A percentile compares a stretch with the other conserved stretches of the same genome.
Evolutionary conservation across 2,113 vertebrate species (phyloP).

Genomic region (Rostratula benghalensis): DNA sequence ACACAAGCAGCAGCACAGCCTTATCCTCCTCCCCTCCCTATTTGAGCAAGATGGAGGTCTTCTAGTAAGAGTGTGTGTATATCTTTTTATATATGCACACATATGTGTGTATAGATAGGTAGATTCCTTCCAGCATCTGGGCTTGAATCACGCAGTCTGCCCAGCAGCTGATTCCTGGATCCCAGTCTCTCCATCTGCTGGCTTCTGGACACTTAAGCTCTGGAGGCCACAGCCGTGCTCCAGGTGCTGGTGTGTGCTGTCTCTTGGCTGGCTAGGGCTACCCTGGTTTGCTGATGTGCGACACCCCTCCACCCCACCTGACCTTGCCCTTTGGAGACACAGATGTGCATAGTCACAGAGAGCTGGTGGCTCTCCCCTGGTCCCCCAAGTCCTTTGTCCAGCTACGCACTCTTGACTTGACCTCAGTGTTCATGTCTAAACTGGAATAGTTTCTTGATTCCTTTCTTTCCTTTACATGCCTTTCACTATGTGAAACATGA

Average conservation of each 20-base stretch:
- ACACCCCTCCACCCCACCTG: fast-evolving
- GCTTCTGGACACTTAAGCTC: background rate
- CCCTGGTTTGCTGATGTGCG: background rate
- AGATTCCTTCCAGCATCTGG: background rate
- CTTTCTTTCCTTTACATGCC: background rate
- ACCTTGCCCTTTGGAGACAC: background rate
- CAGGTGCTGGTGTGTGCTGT: background rate
- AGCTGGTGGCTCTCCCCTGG: background rate
- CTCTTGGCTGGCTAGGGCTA: background rate
- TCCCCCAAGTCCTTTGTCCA: background rate
- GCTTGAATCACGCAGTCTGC: background rate
- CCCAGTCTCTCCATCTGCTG: background rate
- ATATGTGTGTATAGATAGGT: too few species aligned
- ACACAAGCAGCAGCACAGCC: background rate
- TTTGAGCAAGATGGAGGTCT: background rate
- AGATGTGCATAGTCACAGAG: background rate
- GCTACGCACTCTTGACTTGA: background rate
- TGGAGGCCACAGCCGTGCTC: background rate
- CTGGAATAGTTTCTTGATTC: background rate
- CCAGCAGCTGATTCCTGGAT: background rate
- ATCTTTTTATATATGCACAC: background rate
- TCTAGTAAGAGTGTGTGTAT: background rate
- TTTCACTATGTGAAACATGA: background rate
- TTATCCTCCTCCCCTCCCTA: background rate
- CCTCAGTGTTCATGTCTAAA: background rate